Percentiles rank a stretch among this genome's conserved stretches.
These are phyloP conservation scores for Aspidiotus destructor DNA, from an alignment of 2,888 invertebrate species.

Conservation along the genomic window DNA sequence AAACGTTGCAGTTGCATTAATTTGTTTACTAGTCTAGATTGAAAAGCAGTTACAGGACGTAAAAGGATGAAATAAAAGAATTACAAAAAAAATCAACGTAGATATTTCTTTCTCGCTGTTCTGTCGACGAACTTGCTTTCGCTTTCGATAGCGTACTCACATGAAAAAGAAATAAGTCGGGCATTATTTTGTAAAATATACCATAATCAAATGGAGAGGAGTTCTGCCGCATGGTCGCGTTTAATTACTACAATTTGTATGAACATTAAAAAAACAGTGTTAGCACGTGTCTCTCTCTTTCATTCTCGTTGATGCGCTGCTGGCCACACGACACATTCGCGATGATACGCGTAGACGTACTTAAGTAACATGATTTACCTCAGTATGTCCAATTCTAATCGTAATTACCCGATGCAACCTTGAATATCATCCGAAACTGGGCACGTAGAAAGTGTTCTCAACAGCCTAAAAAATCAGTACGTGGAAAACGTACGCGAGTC, in stretches of 20 bases:
- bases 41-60: not conserved
- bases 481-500: constrained; percentile 10
- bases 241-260: constrained; percentile 24
- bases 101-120: not conserved
- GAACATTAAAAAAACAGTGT: constrained; percentile 15
- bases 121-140: not conserved
- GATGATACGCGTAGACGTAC: not conserved
- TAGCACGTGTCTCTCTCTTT: not conserved
- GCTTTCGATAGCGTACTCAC: not conserved
- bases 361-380: too few species aligned
- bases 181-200: not conserved
- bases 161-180: not conserved
- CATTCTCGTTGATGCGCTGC: too few species aligned
- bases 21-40: constrained; percentile 1
- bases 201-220: not conserved
- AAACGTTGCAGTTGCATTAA: not conserved
- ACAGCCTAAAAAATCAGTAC: constrained; percentile 28
- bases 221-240: constrained; percentile 17
- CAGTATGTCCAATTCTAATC: constrained; percentile 1
- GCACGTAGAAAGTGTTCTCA: constrained; percentile 29
- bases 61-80: not conserved
- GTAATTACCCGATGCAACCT: constrained; percentile 23
- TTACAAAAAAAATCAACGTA: not conserved
- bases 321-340: not conserved
- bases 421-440: constrained; percentile 14